Percentiles rank a stretch among this genome's conserved stretches.
phyloP scores from a whole-genome alignment of 2,797 vertebrate species.

The Acrossocheilus fasciatus region DNA sequence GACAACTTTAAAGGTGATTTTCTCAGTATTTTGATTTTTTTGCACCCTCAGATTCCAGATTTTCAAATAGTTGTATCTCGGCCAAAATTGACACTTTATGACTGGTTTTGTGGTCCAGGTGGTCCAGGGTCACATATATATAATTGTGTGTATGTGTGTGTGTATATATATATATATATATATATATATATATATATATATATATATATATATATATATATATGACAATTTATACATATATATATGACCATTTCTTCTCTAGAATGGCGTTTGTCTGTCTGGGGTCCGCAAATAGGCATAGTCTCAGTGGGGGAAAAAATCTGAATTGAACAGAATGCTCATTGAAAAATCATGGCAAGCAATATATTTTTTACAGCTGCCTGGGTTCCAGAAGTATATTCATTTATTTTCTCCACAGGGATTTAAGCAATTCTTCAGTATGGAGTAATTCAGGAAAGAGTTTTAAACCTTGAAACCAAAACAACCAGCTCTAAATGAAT shows the following conservation, averaged over 20 bases:
- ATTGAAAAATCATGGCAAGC: slow-evolving; percentile 24
- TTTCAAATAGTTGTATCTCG: too few species aligned
- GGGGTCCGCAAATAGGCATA: not conserved
- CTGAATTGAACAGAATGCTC: not conserved
- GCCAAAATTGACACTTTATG: too few species aligned
- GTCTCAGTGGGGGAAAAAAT: not conserved
- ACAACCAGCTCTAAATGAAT: slow-evolving; percentile 12
- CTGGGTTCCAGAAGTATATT: slow-evolving; percentile 1
- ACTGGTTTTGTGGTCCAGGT: too few species aligned
- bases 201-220: too few species aligned
- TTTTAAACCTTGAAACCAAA: slow-evolving; percentile 21
- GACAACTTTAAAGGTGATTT: too few species aligned
- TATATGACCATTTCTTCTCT: not conserved
- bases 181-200: too few species aligned
- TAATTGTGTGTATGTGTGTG: too few species aligned
- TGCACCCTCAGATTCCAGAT: too few species aligned
- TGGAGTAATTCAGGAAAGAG: slow-evolving; percentile 1
- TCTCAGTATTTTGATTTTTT: too few species aligned
- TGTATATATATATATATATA: not conserved
- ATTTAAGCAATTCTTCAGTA: slow-evolving; percentile 2
- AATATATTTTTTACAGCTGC: slow-evolving; percentile 9
- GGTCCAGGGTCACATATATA: too few species aligned
- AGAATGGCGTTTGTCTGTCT: not conserved
- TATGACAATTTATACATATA: not conserved
- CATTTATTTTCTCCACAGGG: slow-evolving; percentile 10